Base-by-base conservation (phyloP, 2,888 invertebrate genomes). In the Glaucopsyche alexis region DNA sequence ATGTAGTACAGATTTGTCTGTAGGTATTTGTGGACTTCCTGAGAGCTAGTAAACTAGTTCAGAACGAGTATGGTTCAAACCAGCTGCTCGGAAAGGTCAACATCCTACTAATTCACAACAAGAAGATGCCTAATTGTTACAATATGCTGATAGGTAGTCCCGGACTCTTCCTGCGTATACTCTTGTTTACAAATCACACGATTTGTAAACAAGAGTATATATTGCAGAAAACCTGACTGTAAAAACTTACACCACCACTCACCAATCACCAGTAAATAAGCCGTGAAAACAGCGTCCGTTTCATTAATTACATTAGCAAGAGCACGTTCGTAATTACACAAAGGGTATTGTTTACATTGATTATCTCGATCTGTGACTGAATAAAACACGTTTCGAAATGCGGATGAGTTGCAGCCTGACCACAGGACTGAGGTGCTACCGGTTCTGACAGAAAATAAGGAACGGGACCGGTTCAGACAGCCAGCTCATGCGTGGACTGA, bases 281-380 rank as follows among this genome's bases (percentile, higher is more conserved):
- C 19, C 4, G 19, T 55, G 8, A 19, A 55, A 55, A 19, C 9
- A 55, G 19, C 16, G 16, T 19, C 0, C 55, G 55, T 55, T 55
- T 19, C 5, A 19, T 16, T 19, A 2, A 55, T 52, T 52, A 2
- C 0, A 55, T 55, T 19, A 11, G 19, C 55, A 19, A 55, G 55
- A 55, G 19, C 55, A 55, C 11, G 55, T 55, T 55, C 55, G 19
- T 19, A 11, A 16, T 55, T 19, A 19, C 19, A 55, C 19, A 55
- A 55, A 55, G 55, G 55, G 55, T 55, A 55, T 55, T 55, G 55
- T 55, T 55, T 55, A 55, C 55, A 55, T 55, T 16, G 52, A 52
- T 52, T 55, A 55, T 8, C 9, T 55, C 55, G 55, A 55, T 19
- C 52, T 11, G 19, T 16, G 55, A 55, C 52, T 16, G 9, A 52